Evolutionary conservation across 1,140 invertebrate genomes (phyloP), one percentile per base, ranked within the genome.

Genomic region (Zaprionus inermis): DNA sequence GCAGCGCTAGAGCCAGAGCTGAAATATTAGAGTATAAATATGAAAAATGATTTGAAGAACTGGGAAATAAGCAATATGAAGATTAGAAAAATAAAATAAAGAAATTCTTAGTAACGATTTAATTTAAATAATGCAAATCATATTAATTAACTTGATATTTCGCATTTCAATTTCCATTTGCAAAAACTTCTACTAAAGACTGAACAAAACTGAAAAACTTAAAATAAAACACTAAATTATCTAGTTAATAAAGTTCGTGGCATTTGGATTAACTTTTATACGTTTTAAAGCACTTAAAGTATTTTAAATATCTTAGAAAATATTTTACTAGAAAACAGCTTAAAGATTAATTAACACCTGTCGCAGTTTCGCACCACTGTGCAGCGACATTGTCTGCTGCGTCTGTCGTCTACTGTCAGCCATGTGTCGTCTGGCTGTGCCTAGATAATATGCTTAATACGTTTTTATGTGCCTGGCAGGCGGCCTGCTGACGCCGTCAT

Each of bases 381-480:
- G 44, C 44, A 22, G 18, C 5, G 44, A 12, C 44, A 22, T 12
- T 18, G 38, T 44, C n/a, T 10, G 38, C 2, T 20, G 18, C 22
- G 5, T 20, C 41, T 65, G 66, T 64, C 16, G 44, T 52, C 22
- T 52, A 73, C 68, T 16, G 38, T 44, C 69, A 76, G 79, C 49
- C 65, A 22, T 30, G 7, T 28, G 49, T 79, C 68, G 82, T 79
- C 83, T 86, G 79, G 64, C 69, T 79, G 83, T 79, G 83, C 76
- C 80, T 75, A 84, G 84, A 89, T 89, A 90, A 89, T 89, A 85
- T 81, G 84, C 84, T 85, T 90, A 89, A 89, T 90, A 89, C 81
- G 81, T 89, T 88, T 88, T 88, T 89, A 89, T 89, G 84, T 72
- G 84, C 60, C 52, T 60, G 78, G 38, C 72, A 69, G 64, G 57